A percentile compares a stretch with the other conserved stretches of the same genome.
Conservation (phyloP, 2,113 vertebrate species). For the Tupaia chinensis region DNA sequence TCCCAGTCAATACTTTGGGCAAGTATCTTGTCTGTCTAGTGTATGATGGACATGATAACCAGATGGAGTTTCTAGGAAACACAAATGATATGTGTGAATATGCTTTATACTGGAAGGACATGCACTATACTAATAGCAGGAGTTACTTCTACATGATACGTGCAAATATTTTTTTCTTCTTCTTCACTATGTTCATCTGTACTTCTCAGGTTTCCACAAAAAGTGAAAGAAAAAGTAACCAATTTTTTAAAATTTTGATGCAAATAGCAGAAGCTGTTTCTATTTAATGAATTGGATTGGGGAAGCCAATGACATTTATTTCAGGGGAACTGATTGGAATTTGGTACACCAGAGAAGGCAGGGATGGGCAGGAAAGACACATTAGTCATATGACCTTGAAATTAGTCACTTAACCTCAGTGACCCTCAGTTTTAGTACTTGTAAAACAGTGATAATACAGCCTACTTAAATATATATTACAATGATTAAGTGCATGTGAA, state of each 20-base stretch:
- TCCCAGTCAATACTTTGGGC: not conserved
- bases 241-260: not conserved
- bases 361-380: not conserved
- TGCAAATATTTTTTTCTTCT: not conserved
- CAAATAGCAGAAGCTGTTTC: not conserved
- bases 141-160: not conserved
- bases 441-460: not conserved
- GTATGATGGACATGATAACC: not conserved
- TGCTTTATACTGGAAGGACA: not conserved
- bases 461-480: not conserved
- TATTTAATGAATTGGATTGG: not conserved
- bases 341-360: not conserved
- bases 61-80: not conserved
- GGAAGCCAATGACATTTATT: not conserved
- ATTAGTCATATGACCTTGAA: slow-evolving; percentile 6
- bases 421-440: not conserved
- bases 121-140: not conserved
- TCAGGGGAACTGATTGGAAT: not conserved
- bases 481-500: not conserved
- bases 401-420: not conserved
- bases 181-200: not conserved
- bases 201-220: not conserved
- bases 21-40: not conserved
- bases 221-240: not conserved
- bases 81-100: not conserved